phyloP scores from a whole-genome alignment of 2,888 invertebrate species.

The Boloria euphrosyne region DNA sequence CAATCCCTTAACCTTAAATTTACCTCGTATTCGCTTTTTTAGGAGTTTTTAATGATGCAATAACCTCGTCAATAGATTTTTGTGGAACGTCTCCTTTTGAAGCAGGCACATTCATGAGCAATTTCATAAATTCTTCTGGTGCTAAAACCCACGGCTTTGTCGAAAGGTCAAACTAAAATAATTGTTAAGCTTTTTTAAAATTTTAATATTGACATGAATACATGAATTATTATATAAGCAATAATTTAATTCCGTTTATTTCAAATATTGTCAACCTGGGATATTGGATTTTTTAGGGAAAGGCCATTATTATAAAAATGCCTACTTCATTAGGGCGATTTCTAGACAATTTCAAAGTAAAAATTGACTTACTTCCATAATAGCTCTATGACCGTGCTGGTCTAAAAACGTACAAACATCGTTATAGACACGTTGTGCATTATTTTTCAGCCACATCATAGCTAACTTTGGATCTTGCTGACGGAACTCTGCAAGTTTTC shows the following conservation, averaged over 20 bases:
- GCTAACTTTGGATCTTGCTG: constrained; percentile 73
- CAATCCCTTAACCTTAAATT: not conserved
- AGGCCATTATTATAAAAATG: too few species aligned
- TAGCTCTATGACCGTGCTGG: constrained; percentile 87
- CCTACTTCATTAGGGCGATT: too few species aligned
- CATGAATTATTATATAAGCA: not conserved
- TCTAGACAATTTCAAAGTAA: not conserved
- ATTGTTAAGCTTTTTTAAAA: not conserved
- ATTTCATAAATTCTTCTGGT: constrained; percentile 82
- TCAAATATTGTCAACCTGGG: too few species aligned
- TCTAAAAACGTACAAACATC: constrained; percentile 83
- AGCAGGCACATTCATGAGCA: constrained; percentile 78
- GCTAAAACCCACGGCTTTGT: constrained; percentile 86
- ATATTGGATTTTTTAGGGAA: too few species aligned
- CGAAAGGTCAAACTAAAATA: constrained; percentile 84
- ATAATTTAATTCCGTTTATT: too few species aligned
- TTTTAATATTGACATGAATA: not conserved
- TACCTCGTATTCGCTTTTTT: constrained; percentile 73
- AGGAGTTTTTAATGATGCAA: constrained; percentile 76
- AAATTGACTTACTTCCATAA: constrained; percentile 80
- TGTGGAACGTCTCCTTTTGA: constrained; percentile 47
- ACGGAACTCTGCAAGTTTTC: constrained; percentile 73
- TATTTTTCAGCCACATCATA: constrained; percentile 81
- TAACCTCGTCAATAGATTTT: constrained; percentile 67
- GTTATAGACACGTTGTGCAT: constrained; percentile 70